phyloP scores from a whole-genome alignment of 2,888 invertebrate genomes.

The Ecliptopera silaceata region DNA sequence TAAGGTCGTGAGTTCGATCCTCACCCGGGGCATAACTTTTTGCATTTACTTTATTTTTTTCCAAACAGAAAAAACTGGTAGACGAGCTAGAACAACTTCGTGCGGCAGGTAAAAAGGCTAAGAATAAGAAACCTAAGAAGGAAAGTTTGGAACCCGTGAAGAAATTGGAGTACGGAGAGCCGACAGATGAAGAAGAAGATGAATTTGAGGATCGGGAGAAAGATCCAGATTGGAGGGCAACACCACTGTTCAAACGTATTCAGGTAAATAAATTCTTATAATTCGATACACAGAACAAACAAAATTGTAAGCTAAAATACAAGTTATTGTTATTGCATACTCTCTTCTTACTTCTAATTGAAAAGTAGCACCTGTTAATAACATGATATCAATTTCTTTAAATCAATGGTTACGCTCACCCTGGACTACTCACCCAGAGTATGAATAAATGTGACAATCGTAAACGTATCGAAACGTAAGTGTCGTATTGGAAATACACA shows the following conservation, averaged over 20 bases:
- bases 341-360: no score
- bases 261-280: conserved; percentile 48
- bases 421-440: no score
- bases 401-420: no score
- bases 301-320: no score
- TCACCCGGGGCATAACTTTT: conserved; percentile 89
- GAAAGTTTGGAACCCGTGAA: conserved; percentile 41
- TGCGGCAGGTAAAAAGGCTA: conserved; percentile 47
- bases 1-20: conserved; percentile 98
- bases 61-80: conserved; percentile 63
- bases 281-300: no score
- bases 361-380: no score
- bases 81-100: conserved; percentile 68
- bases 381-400: no score
- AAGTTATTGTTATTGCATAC: no score
- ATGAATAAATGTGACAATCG: no score
- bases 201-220: conserved; percentile 59
- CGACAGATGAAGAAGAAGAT: conserved; percentile 66
- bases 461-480: no score
- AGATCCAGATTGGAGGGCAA: conserved; percentile 88
- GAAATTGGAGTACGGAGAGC: conserved; percentile 59
- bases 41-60: conserved; percentile 2
- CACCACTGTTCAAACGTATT: conserved; percentile 84
- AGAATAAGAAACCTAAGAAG: conserved; percentile 52
- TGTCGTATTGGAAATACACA: no score